Base-by-base conservation (phyloP, 2,797 vertebrate species). In the Cottoperca gobio region DNA sequence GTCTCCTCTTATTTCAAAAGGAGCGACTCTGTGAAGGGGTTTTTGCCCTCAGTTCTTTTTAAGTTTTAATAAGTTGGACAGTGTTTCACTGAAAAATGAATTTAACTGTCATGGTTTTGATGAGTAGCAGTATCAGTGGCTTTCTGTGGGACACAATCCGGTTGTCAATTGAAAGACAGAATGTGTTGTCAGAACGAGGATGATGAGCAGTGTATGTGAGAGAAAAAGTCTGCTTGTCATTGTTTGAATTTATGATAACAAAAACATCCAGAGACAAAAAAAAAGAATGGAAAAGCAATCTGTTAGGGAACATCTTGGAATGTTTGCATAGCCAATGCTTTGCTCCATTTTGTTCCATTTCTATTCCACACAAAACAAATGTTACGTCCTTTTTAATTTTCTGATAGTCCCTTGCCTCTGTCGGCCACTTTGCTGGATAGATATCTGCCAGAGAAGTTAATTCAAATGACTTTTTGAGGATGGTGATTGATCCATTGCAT, bases 391-490 rank as follows among this genome's bases (percentile, higher is more conserved):
- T 88, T 91, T 89, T 89, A 86, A 92, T 93, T 91, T 92, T 90
- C 90, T 91, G 90, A 92, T 91, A 92, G 89, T 86, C 87, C 81
- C 71, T 85, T 79, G 82, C 83, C 81, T 89, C 83, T 73, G 85
- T 83, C 28, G 78, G 76, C 85, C 87, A 88, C 83, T 91, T 88
- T 84, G 71, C 84, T 24, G 84, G 88, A 90, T 91, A 86, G 82
- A 91, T 91, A 92, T 92, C 85, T 89, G 78, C 67, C 82, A 78
- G 63, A 88, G 87, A 92, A 91, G 92, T 90, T 93, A 85, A 92
- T 93, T 92, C 89, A 91, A 93, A 93, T 91, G 82, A 90, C 89
- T 92, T 91, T 89, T 90, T 82, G 82, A 91, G 83, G 65, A 86
- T 63, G 76, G 72, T 79, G 91, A 91, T 92, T 90, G 91, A 92